These are phyloP conservation scores for Catharus ustulatus DNA, from an alignment of 2,797 vertebrate species.

Conservation along the genomic window DNA sequence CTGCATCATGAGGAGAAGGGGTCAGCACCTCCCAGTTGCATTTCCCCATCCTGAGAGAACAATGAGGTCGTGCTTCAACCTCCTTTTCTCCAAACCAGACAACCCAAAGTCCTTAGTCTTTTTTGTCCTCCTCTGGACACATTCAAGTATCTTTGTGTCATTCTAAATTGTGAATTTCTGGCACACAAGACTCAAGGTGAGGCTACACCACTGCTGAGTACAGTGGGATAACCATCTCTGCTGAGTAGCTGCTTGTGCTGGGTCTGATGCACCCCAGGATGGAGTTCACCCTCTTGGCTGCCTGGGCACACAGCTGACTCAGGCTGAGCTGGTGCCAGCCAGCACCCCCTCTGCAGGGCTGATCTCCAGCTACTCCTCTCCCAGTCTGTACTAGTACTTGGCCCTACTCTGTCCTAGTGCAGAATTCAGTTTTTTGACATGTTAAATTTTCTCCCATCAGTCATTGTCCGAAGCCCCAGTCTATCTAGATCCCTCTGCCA, in stretches of 20 bases:
- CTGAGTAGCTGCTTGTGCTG: not conserved
- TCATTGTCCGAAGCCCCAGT: not conserved
- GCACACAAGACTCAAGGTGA: no score
- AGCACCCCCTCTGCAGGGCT: not conserved
- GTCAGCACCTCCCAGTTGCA: not conserved
- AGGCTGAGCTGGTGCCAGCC: not conserved
- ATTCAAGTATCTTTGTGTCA: not conserved
- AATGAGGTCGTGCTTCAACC: not conserved
- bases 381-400: not conserved
- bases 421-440: fast-evolving
- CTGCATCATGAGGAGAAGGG: not conserved
- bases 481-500: not conserved
- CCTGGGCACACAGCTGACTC: fast-evolving
- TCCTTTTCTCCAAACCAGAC: not conserved
- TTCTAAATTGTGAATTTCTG: not conserved
- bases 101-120: not conserved
- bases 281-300: not conserved
- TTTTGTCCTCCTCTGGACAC: not conserved
- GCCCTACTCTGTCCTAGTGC: not conserved
- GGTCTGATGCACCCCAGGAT: not conserved
- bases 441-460: not conserved
- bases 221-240: no score
- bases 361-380: not conserved
- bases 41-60: not conserved
- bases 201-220: fast-evolving